phyloP scores from a whole-genome alignment of 92 coral and sea anemone species.

The Zoanthus solanderi region DNA sequence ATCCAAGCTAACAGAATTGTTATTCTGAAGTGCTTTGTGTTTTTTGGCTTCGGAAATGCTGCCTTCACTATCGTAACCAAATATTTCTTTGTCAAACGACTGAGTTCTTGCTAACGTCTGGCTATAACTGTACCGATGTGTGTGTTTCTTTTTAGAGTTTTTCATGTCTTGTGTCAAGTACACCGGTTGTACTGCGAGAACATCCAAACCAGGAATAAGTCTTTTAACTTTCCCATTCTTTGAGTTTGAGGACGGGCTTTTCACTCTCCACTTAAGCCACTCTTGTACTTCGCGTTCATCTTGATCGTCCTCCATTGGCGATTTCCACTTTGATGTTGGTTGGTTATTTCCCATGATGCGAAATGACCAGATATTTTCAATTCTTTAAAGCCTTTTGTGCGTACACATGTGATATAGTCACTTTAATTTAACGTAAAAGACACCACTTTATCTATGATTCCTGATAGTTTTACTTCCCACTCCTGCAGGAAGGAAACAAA shows the following conservation, averaged over 20 bases:
- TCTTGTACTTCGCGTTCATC: constrained; percentile 69
- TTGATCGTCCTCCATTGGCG: constrained; percentile 29
- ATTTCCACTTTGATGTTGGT: constrained; percentile 7
- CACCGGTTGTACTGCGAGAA: constrained; percentile 38
- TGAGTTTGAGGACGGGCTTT: constrained; percentile 17
- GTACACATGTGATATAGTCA: background rate
- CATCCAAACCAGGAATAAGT: constrained; percentile 41
- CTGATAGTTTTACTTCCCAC: background rate
- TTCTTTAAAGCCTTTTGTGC: background rate
- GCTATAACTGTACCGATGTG: background rate
- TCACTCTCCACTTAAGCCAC: constrained; percentile 71
- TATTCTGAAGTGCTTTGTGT: constrained; percentile 12
- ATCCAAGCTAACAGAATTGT: constrained; percentile 5
- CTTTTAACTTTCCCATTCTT: constrained; percentile 27
- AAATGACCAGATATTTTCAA: background rate
- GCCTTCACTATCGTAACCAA: background rate
- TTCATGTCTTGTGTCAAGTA: constrained; percentile 9
- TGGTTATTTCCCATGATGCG: constrained; percentile 22
- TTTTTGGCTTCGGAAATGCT: background rate
- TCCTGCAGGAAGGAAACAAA: constrained; percentile 10
- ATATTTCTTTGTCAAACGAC: constrained; percentile 1
- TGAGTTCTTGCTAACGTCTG: constrained; percentile 9
- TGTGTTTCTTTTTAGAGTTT: constrained; percentile 22
- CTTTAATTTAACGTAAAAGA: background rate
- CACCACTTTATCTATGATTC: background rate